phyloP scores from a whole-genome alignment of 2,113 vertebrate species.

The Notiomystis cincta region DNA sequence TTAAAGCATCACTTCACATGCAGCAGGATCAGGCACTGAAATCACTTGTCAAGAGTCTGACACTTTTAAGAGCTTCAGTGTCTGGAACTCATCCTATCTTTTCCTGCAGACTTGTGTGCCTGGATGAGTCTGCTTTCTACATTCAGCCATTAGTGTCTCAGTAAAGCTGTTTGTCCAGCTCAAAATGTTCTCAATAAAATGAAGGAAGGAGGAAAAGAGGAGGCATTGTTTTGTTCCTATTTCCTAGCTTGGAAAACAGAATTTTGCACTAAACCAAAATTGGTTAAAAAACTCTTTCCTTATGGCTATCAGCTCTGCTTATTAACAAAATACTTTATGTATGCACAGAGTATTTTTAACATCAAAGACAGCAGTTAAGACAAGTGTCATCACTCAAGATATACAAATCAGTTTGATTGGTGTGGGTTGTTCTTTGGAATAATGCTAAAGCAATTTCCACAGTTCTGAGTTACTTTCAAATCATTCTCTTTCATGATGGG shows the following conservation, averaged over 20 bases:
- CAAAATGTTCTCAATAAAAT: background rate
- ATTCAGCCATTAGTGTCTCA: background rate
- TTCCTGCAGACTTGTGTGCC: background rate
- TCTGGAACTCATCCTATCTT: conserved; percentile 11
- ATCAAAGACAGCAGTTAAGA: background rate
- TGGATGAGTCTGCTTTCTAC: background rate
- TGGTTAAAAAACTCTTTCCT: background rate
- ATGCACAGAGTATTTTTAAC: background rate
- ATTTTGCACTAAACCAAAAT: background rate
- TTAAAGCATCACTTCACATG: conserved; percentile 44
- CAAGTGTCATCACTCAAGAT: background rate
- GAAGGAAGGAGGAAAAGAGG: background rate
- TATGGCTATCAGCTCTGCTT: background rate
- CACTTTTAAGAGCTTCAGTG: background rate
- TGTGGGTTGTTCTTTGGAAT: background rate
- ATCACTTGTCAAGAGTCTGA: conserved; percentile 21
- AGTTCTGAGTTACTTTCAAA: background rate
- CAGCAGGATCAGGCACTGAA: conserved; percentile 14
- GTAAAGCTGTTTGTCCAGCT: background rate
- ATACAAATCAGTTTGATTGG: background rate
- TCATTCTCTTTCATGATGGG: background rate
- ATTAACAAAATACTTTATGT: background rate
- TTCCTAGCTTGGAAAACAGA: background rate
- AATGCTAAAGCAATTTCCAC: background rate
- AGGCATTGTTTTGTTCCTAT: background rate